phyloP scores from a whole-genome alignment of 1,140 invertebrate genomes.

The Drosophila pachea region DNA sequence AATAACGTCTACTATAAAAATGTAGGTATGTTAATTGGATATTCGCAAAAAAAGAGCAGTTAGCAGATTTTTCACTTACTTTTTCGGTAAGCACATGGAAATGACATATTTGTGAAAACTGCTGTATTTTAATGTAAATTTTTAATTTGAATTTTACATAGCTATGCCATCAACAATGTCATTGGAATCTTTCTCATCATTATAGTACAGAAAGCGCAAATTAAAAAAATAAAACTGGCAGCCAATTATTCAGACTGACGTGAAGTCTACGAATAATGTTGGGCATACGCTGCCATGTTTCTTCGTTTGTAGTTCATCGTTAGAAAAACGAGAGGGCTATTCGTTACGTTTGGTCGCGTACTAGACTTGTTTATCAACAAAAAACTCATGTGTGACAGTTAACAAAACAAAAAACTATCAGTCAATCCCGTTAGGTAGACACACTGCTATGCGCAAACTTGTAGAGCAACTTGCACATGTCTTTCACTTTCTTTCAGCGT shows the following conservation, averaged over 20 bases:
- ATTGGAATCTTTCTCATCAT: slow-evolving; percentile 71
- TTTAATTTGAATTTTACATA: slow-evolving; percentile 28
- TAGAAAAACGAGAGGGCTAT: no score
- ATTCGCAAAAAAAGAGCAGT: slow-evolving; percentile 42
- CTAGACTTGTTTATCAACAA: slow-evolving; percentile 28
- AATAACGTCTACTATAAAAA: slow-evolving; percentile 51
- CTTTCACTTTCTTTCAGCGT: slow-evolving; percentile 46
- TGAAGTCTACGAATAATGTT: background rate
- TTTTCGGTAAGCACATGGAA: slow-evolving; percentile 22
- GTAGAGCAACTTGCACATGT: slow-evolving; percentile 52
- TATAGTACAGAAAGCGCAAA: slow-evolving; percentile 54
- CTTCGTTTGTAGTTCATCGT: no score
- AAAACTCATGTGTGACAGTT: slow-evolving; percentile 37
- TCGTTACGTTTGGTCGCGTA: slow-evolving; percentile 29
- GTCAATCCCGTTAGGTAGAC: slow-evolving; percentile 3
- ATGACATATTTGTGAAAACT: slow-evolving; percentile 11
- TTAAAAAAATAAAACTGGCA: slow-evolving; percentile 47
- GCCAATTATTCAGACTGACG: slow-evolving; percentile 24
- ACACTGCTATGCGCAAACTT: slow-evolving; percentile 36
- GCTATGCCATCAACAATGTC: slow-evolving; percentile 53
- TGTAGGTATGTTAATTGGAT: slow-evolving; percentile 65
- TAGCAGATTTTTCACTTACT: slow-evolving; percentile 2
- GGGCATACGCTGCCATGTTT: no score
- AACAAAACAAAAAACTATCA: background rate
- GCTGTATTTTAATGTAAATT: slow-evolving; percentile 54